These are phyloP conservation scores for Cosmopolites sordidus DNA, from an alignment of 2,888 invertebrate species.

Conservation along the genomic window DNA sequence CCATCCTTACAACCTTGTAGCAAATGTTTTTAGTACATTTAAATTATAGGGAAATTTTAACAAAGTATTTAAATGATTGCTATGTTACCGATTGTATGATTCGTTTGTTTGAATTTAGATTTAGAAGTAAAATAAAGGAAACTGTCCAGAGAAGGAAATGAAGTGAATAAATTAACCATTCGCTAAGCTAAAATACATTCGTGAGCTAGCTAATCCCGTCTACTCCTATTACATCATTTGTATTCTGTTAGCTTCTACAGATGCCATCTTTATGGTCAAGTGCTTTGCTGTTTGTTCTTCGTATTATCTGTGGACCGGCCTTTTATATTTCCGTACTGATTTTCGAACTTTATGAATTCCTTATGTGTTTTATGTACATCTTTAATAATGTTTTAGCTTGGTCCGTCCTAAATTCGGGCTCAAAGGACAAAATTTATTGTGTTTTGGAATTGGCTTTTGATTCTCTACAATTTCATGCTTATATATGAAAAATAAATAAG, in stretches of 20 bases:
- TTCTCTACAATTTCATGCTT: conserved; percentile 10
- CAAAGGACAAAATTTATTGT: conserved; percentile 10
- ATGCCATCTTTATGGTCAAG: conserved; percentile 25
- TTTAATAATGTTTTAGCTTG: conserved; percentile 11
- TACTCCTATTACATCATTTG: conserved; percentile 21
- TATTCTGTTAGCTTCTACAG: conserved; percentile 20
- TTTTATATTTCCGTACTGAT: conserved; percentile 21
- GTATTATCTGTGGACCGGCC: conserved; percentile 19
- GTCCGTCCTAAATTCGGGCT: conserved; percentile 1
- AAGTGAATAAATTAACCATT: conserved; percentile 8
- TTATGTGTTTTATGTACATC: conserved; percentile 19
- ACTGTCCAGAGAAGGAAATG: too few species aligned
- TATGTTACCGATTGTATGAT: too few species aligned
- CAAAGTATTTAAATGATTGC: too few species aligned
- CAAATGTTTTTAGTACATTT: too few species aligned
- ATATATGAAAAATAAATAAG: too few species aligned
- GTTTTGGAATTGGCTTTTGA: conserved; percentile 15
- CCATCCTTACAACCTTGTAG: too few species aligned
- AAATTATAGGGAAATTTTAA: too few species aligned
- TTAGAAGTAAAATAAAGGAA: too few species aligned
- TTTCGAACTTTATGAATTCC: conserved; percentile 23
- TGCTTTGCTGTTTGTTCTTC: conserved; percentile 21
- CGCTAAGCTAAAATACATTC: conserved; percentile 14
- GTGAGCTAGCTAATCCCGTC: conserved; percentile 16
- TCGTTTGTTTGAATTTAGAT: too few species aligned